phyloP scores from a whole-genome alignment of 1,140 invertebrate species.

The Venustaconcha ellipsiformis region DNA sequence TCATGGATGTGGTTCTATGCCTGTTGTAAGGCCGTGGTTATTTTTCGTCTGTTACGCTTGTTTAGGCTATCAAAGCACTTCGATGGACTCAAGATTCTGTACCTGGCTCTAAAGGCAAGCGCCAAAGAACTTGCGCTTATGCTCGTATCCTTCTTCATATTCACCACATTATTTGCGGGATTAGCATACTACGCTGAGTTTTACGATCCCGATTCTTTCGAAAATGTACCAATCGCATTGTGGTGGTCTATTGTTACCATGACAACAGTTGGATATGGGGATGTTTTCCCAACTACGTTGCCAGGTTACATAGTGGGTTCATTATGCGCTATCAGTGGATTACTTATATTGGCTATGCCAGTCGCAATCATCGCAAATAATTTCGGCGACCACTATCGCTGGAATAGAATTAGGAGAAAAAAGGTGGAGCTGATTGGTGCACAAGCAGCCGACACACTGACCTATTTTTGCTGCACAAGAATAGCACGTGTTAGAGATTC shows the following conservation, averaged over 20 bases:
- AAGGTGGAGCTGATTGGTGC: neutral
- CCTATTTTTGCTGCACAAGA: too few species aligned
- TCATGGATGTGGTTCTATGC: conserved; percentile 23
- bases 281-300: conserved; percentile 42
- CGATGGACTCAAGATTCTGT: conserved; percentile 33
- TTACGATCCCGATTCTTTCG: conserved; percentile 33
- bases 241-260: conserved; percentile 99
- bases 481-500: too few species aligned
- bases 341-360: conserved; percentile 88
- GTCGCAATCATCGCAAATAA: conserved; percentile 93
- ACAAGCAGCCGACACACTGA: too few species aligned
- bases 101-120: conserved; percentile 58
- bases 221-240: conserved; percentile 89
- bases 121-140: conserved; percentile 47
- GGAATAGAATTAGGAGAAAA: conserved; percentile 31
- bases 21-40: conserved; percentile 15
- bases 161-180: conserved; percentile 44
- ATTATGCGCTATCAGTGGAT: conserved; percentile 86
- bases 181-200: conserved; percentile 54
- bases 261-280: conserved; percentile 97
- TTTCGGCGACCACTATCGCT: conserved; percentile 71
- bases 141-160: conserved; percentile 46
- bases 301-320: conserved; percentile 77
- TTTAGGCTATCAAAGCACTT: conserved; percentile 37
- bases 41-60: conserved; percentile 35